phyloP scores from a whole-genome alignment of 2,888 invertebrate genomes.

The Bimastos eiseni region DNA sequence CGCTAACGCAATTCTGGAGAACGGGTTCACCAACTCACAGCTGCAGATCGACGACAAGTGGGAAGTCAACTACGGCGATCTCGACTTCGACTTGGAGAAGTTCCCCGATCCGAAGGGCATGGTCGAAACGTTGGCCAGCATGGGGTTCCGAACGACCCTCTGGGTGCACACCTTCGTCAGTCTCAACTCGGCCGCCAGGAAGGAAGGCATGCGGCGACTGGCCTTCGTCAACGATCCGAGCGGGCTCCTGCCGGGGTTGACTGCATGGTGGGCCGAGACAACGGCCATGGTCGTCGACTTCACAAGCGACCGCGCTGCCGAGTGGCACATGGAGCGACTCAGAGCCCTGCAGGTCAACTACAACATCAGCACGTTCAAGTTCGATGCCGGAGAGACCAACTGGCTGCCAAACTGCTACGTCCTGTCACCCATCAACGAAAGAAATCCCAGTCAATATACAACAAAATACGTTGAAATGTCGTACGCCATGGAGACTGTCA shows the following conservation, averaged over 20 bases:
- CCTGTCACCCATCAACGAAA: conserved; percentile 38
- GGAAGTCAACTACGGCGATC: conserved; percentile 83
- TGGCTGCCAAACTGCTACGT: conserved; percentile 47
- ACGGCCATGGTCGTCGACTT: conserved; percentile 2
- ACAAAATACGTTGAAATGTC: conserved; percentile 47
- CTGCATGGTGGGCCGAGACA: conserved; percentile 29
- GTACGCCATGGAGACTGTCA: conserved; percentile 23
- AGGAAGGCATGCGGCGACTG: conserved; percentile 64
- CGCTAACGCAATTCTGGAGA: conserved; percentile 46
- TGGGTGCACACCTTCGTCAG: conserved; percentile 76
- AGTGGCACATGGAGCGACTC: conserved; percentile 76
- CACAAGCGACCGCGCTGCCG: conserved; percentile 78
- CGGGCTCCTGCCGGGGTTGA: conserved; percentile 32
- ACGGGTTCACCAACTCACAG: conserved; percentile 48
- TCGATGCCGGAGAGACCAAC: conserved; percentile 71
- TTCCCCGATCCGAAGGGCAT: conserved; percentile 73
- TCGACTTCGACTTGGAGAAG: conserved; percentile 74
- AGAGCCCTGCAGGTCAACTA: conserved; percentile 67
- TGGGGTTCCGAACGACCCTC: conserved; percentile 75
- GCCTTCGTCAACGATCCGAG: conserved; percentile 27
- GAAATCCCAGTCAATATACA: conserved; percentile 48
- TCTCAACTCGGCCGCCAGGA: conserved; percentile 79
- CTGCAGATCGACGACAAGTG: conserved; percentile 80
- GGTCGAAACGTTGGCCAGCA: conserved; percentile 66
- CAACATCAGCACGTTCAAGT: conserved; percentile 83